Percentiles rank a stretch among this genome's conserved stretches.
Conservation (phyloP, 2,888 invertebrate species). For the Meliscaeva auricollis region DNA sequence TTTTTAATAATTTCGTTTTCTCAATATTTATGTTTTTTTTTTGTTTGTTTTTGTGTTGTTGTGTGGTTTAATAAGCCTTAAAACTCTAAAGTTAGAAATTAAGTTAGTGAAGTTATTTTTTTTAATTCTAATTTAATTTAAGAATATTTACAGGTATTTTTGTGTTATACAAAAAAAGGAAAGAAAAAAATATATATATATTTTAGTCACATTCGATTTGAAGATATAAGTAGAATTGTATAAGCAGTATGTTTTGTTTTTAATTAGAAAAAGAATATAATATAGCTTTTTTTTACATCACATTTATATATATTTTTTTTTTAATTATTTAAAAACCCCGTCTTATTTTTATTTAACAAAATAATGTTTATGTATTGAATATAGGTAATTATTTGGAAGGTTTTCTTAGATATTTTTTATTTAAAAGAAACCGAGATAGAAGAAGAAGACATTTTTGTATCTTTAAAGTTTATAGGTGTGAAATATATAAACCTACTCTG, state of each 20-base stretch:
- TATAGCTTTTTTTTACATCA: slow-evolving; percentile 31
- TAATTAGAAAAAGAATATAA: slow-evolving; percentile 3
- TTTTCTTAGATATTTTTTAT: too few species aligned
- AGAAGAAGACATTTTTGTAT: too few species aligned
- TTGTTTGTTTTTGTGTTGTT: slow-evolving; percentile 15
- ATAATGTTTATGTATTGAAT: too few species aligned
- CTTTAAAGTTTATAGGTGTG: too few species aligned
- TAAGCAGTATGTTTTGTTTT: slow-evolving; percentile 9
- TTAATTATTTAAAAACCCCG: background rate
- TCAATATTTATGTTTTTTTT: too few species aligned
- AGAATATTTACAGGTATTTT: slow-evolving; percentile 60
- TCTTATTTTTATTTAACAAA: slow-evolving; percentile 29
- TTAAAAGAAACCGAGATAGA: too few species aligned
- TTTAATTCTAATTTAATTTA: slow-evolving; percentile 36
- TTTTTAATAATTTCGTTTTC: too few species aligned
- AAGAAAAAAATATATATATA: slow-evolving; percentile 44
- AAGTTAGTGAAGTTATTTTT: slow-evolving; percentile 34
- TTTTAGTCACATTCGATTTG: slow-evolving; percentile 26
- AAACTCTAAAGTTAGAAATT: slow-evolving; percentile 52
- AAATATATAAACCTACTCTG: too few species aligned
- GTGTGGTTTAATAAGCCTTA: slow-evolving; percentile 39
- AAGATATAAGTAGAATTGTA: slow-evolving; percentile 26
- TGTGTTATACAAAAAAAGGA: slow-evolving; percentile 59
- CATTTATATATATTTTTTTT: slow-evolving; percentile 27
- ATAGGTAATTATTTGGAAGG: too few species aligned